Percentiles rank a stretch among this genome's conserved stretches.
These are phyloP conservation scores for Argynnis bischoffii DNA, from an alignment of 2,888 invertebrate genomes.

Conservation along the genomic window DNA sequence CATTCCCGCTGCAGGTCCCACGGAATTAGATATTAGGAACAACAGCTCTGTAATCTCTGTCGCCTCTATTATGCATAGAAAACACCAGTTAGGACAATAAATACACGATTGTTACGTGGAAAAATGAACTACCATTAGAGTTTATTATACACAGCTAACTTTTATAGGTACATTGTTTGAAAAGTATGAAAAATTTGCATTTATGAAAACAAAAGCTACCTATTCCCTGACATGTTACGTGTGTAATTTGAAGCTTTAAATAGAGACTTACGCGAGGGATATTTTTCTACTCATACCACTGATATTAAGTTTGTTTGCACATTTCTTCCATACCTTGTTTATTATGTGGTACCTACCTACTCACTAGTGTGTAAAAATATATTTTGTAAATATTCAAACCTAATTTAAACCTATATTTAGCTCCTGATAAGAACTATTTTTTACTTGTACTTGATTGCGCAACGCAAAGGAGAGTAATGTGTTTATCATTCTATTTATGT, in stretches of 20 bases:
- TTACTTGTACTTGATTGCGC: too few species aligned
- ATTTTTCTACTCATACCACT: slow-evolving; percentile 5
- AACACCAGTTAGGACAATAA: slow-evolving; percentile 69
- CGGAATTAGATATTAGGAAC: slow-evolving; percentile 66
- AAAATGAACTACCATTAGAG: slow-evolving; percentile 61
- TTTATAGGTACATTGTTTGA: slow-evolving; percentile 36
- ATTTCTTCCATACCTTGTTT: too few species aligned
- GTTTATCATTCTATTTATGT: too few species aligned
- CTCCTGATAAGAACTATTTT: too few species aligned
- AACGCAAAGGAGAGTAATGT: too few species aligned
- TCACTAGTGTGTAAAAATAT: too few species aligned
- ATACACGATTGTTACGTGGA: slow-evolving; percentile 66
- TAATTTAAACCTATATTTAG: too few species aligned
- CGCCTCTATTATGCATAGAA: slow-evolving; percentile 69
- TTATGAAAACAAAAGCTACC: slow-evolving; percentile 49
- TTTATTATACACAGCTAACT: slow-evolving; percentile 53
- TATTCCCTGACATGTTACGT: slow-evolving; percentile 37
- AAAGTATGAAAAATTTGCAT: slow-evolving; percentile 51
- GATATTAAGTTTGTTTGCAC: too few species aligned
- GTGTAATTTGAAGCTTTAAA: slow-evolving; percentile 33
- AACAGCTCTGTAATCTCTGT: slow-evolving; percentile 65
- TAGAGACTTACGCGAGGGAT: slow-evolving; percentile 19
- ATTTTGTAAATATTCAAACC: too few species aligned
- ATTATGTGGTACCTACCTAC: too few species aligned
- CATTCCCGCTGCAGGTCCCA: slow-evolving; percentile 65